Evolutionary conservation across 2,113 vertebrate species (phyloP), one percentile per base, ranked within the genome.

Genomic region (Rhinichthys klamathensis): DNA sequence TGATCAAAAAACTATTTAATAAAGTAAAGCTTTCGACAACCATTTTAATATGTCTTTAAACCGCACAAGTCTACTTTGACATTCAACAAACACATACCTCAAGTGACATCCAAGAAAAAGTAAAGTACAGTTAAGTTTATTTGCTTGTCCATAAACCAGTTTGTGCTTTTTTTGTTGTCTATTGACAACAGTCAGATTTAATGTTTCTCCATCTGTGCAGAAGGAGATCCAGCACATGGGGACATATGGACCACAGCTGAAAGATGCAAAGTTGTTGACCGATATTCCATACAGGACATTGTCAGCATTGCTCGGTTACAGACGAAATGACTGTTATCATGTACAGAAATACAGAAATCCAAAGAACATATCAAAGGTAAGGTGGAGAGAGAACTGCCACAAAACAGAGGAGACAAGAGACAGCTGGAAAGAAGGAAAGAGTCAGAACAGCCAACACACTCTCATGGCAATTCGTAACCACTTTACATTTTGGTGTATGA

Each of bases 11-110:
- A 90, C 86, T 89, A 49, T 89, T 89, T 88, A 83, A n/a, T 91
- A 92, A 92, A 92, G 89, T 92, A 94, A 94, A 95, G 93, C 94
- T 94, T 91, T 94, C 92, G 90, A 94, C 94, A 91, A 93, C 92
- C 93, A 92, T 90, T 92, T 90, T 16, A 79, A 79, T 60, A 51
- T 91, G 91, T 91, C 87, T 23, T 88, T 83, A 92, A 92, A 91
- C 91, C 92, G 93, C 94, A 94, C 91, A 91, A 92, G 94, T 89
- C 89, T 92, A 95, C 92, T 92, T 88, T 91, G 92, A 94, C 93
- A 91, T 92, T 93, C 91, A 92, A 95, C 94, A 92, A 93, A 95
- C 94, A 94, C 92, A 92, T 92, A 95, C 90, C 87, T 94, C 90
- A 93, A 93, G 89, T 94, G 93, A 95, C 93, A 92, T 90, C 89